Evolutionary conservation across 2,888 invertebrate genomes (phyloP).

Genomic region (Gortyna flavago): DNA sequence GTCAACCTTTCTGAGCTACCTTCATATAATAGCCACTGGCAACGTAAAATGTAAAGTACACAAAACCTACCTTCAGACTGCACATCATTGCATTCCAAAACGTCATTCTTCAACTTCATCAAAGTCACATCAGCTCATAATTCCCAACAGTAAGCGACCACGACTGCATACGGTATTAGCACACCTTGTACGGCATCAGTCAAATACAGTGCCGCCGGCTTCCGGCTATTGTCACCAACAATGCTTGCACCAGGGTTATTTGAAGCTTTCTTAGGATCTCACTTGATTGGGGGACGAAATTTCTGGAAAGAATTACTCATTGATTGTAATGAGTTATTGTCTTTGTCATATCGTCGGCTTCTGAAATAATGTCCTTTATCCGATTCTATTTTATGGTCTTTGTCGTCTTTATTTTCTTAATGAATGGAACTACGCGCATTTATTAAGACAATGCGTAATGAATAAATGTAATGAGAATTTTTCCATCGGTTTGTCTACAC

Average conservation of each 20-base stretch:
- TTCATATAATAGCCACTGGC: neutral
- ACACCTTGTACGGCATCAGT: constrained; percentile 43
- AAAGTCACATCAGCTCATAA: constrained; percentile 43
- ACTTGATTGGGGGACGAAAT: constrained; percentile 16
- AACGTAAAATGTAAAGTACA: neutral
- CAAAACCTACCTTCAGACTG: neutral
- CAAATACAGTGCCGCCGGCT: constrained; percentile 28
- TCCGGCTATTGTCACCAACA: constrained; percentile 67
- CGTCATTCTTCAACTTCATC: constrained; percentile 26
- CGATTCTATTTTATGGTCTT: neutral
- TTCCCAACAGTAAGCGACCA: constrained; percentile 39
- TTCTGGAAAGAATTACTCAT: constrained; percentile 28
- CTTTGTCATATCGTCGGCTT: neutral
- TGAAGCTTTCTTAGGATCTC: constrained; percentile 39
- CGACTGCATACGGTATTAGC: constrained; percentile 55
- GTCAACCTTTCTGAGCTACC: neutral
- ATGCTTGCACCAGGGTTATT: constrained; percentile 53
- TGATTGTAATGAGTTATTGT: constrained; percentile 5
- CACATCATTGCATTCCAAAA: constrained; percentile 21
- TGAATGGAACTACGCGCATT: neutral
- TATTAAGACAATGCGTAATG: neutral
- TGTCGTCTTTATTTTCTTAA: neutral
- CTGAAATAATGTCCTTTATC: neutral
- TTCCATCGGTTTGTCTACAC: neutral
- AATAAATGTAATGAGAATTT: neutral